phyloP scores from a whole-genome alignment of 1,140 invertebrate species.

The Oppia nitens region DNA sequence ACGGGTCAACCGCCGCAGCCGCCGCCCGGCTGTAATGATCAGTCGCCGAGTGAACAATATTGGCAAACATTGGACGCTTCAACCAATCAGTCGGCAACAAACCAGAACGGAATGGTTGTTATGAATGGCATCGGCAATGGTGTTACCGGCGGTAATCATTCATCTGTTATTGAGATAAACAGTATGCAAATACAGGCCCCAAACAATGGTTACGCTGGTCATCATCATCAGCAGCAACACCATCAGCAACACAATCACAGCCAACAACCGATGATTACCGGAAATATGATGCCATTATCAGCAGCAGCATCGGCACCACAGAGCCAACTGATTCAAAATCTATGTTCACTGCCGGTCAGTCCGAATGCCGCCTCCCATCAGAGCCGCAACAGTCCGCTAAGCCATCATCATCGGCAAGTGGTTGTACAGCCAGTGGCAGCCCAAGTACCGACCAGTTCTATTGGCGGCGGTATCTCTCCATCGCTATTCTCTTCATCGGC shows the following conservation, averaged over 20 bases:
- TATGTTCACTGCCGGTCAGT: conserved; percentile 4
- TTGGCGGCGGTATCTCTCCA: conserved; percentile 52
- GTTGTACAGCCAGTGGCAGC: conserved; percentile 38
- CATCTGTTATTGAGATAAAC: background rate
- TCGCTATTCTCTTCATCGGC: conserved; percentile 37
- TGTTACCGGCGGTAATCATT: background rate
- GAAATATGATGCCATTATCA: background rate
- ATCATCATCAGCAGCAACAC: background rate
- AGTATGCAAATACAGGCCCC: conserved; percentile 1
- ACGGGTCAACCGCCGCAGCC: conserved; percentile 28
- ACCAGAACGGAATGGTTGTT: background rate
- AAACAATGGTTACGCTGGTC: background rate
- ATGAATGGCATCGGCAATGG: background rate
- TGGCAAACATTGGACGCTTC: conserved; percentile 68
- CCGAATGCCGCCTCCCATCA: background rate
- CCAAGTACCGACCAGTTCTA: conserved; percentile 45
- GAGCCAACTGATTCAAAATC: background rate
- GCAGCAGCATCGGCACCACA: background rate
- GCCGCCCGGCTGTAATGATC: conserved; percentile 68
- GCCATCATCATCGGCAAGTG: conserved; percentile 30
- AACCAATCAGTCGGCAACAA: conserved; percentile 2
- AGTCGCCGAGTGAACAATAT: conserved; percentile 77
- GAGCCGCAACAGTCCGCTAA: background rate
- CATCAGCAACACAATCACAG: background rate
- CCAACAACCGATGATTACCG: background rate